Percentiles rank a stretch among this genome's conserved stretches.
These are phyloP conservation scores for Reticulitermes speratus DNA, from an alignment of 1,140 invertebrate species.

Conservation along the genomic window DNA sequence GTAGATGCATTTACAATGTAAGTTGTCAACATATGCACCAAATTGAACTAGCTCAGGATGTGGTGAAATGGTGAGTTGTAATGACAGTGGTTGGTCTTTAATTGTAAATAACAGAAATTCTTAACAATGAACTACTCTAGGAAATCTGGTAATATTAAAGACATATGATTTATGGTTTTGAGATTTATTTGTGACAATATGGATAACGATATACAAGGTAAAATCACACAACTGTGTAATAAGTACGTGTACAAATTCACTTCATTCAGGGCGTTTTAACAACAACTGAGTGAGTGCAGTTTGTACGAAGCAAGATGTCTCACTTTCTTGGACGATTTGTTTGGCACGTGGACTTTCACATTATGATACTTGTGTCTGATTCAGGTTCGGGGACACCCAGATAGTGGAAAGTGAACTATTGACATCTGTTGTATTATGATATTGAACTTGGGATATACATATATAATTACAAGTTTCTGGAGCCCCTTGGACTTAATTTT, in stretches of 20 bases:
- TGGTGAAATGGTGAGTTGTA: too few relatives aligned
- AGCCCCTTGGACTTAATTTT: too few relatives aligned
- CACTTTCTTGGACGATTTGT: background rate
- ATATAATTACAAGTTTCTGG: background rate
- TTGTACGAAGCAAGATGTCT: background rate
- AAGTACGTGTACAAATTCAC: background rate
- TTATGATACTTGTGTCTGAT: background rate
- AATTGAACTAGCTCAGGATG: too few relatives aligned
- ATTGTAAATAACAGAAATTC: too few relatives aligned
- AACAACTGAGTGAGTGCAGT: background rate
- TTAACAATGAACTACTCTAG: too few relatives aligned
- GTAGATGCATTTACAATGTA: too few relatives aligned
- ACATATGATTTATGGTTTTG: too few relatives aligned
- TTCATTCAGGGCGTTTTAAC: background rate
- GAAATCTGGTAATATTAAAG: too few relatives aligned
- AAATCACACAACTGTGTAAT: background rate
- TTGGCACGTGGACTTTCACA: background rate
- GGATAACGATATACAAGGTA: background rate
- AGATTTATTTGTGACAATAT: too few relatives aligned
- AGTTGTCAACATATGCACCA: too few relatives aligned
- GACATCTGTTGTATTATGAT: background rate
- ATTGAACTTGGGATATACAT: background rate
- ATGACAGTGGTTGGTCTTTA: too few relatives aligned
- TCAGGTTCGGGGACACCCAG: background rate
- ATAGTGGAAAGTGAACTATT: background rate